Conservation (phyloP, 1,140 invertebrate species). For the Anastrepha obliqua region DNA sequence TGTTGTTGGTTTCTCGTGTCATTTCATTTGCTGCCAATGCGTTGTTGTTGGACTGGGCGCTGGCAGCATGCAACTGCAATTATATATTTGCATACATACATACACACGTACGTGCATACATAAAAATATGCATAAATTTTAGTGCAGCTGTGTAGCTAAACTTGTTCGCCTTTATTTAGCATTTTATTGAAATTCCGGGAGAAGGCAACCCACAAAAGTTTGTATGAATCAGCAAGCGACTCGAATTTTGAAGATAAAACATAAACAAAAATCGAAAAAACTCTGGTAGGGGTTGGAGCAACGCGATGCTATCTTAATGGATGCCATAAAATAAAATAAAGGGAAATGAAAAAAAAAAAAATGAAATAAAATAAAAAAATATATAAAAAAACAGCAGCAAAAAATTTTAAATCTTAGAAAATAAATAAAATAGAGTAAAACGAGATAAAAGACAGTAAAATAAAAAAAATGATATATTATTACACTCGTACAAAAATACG, state of each 20-base stretch:
- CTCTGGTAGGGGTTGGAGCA: neutral
- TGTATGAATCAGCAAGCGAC: neutral
- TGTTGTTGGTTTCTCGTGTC: neutral
- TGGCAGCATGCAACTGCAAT: conserved; percentile 46
- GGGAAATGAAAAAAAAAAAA: neutral
- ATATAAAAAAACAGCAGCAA: too few relatives aligned
- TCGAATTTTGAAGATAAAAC: neutral
- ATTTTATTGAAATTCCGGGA: conserved; percentile 39
- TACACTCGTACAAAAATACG: too few relatives aligned
- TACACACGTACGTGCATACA: neutral
- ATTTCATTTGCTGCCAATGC: neutral
- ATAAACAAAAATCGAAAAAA: neutral
- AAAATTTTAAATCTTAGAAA: too few relatives aligned
- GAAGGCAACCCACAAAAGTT: neutral
- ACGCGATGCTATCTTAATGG: neutral
- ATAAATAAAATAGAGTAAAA: too few relatives aligned
- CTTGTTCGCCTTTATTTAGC: conserved; percentile 30
- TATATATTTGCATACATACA: neutral
- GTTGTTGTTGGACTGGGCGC: neutral
- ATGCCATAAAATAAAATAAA: neutral
- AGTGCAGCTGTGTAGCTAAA: conserved; percentile 16
- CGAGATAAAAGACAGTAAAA: too few relatives aligned
- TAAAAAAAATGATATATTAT: too few relatives aligned
- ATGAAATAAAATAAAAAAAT: neutral
- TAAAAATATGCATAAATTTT: conserved; percentile 31